Percentiles rank a stretch among this genome's conserved stretches.
Conservation (phyloP, 2,113 vertebrate genomes). For the Mandrillus leucophaeus region DNA sequence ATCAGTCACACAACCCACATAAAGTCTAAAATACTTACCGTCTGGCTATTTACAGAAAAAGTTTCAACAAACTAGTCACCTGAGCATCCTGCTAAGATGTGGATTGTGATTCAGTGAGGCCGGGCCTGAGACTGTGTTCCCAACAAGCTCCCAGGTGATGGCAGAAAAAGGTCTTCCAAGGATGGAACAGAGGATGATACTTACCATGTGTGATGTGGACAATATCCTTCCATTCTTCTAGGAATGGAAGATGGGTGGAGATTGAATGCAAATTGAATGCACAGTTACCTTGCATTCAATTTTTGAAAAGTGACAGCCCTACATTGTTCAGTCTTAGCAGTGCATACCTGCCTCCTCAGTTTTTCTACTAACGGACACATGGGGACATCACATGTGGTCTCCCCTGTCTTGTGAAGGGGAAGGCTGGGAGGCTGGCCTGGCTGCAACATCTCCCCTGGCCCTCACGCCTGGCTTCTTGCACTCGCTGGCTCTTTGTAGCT, state of each 20-base stretch:
- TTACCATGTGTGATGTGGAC: accelerated
- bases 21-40: not conserved
- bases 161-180: accelerated
- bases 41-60: not conserved
- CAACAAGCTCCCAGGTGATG: not conserved
- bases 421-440: not conserved
- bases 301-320: not conserved
- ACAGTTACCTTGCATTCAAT: not conserved
- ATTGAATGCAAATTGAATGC: too few species aligned
- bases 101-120: not conserved
- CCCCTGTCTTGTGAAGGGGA: not conserved
- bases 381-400: accelerated
- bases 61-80: not conserved
- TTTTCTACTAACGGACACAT: too few species aligned
- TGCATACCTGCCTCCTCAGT: not conserved
- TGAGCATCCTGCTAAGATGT: too few species aligned
- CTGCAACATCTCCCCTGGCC: accelerated
- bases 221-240: not conserved
- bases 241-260: too few species aligned
- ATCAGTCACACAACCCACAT: not conserved
- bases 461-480: not conserved
- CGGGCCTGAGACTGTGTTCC: not conserved
- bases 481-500: not conserved
- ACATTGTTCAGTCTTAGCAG: accelerated
- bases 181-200: not conserved